Percentiles rank a stretch among this genome's conserved stretches.
Evolutionary conservation across 2,797 vertebrate species (phyloP).

Genomic region (Rhinichthys osculus): DNA sequence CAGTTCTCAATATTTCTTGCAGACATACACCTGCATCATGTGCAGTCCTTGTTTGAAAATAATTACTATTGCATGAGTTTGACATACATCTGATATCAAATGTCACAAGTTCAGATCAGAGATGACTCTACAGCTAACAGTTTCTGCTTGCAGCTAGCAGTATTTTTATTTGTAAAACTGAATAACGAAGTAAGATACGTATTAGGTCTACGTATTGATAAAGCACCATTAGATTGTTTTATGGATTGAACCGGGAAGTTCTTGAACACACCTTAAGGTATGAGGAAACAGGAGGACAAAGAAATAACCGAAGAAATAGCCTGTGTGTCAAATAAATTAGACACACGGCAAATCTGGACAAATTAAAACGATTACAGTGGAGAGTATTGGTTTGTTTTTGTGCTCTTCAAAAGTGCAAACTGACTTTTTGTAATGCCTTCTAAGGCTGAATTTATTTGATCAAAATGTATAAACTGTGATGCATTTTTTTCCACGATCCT

Average conservation of each 20-base stretch:
- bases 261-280: background rate
- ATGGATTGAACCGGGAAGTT: background rate
- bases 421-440: background rate
- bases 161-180: background rate
- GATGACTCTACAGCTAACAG: background rate
- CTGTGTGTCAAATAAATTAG: background rate
- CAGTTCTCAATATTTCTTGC: background rate
- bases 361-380: background rate
- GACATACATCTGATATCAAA: background rate
- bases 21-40: background rate
- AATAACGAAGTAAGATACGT: background rate
- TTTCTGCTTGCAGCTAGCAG: background rate
- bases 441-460: background rate
- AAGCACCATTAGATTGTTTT: background rate
- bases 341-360: background rate
- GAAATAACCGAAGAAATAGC: background rate
- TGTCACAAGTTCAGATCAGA: background rate
- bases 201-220: background rate
- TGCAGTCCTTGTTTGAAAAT: background rate
- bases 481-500: background rate
- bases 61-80: background rate
- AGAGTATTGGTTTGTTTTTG: background rate
- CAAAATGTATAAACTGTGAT: background rate
- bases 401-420: background rate
- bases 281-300: background rate